Evolutionary conservation across 2,113 vertebrate genomes (phyloP).

Genomic region (Pleuronectes platessa): DNA sequence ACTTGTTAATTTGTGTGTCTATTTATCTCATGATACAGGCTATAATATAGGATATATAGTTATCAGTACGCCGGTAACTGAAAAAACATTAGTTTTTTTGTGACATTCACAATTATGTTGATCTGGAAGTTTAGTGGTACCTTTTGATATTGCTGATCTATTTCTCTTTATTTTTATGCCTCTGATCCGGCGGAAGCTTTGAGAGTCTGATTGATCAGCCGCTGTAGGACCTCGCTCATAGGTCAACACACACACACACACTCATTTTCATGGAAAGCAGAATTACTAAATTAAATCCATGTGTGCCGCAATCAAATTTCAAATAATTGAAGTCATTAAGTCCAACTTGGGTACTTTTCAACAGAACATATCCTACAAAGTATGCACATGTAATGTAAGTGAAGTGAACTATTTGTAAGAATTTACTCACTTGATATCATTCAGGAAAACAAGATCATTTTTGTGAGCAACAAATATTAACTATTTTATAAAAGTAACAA

Average conservation of each 20-base stretch:
- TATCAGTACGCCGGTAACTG: no score
- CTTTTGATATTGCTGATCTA: not conserved
- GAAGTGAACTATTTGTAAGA: not conserved
- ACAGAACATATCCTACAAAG: not conserved
- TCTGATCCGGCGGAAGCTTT: not conserved
- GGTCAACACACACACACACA: conserved; percentile 4
- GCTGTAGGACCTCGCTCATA: not conserved
- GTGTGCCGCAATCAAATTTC: not conserved
- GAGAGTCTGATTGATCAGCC: not conserved
- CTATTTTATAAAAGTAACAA: no score
- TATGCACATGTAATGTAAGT: not conserved
- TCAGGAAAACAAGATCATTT: not conserved
- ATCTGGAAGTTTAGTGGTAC: no score
- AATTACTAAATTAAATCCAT: not conserved
- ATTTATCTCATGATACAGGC: no score
- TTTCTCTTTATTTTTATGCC: not conserved
- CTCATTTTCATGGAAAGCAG: conserved; percentile 13
- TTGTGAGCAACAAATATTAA: not conserved
- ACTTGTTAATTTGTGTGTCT: conserved; percentile 4
- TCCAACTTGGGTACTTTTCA: no score
- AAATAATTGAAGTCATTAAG: not conserved
- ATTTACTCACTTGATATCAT: not conserved
- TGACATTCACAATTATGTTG: no score
- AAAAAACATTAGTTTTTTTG: no score
- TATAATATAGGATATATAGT: no score